Base-by-base conservation (phyloP, 2,113 vertebrate species). In the Apeltes quadracus region DNA sequence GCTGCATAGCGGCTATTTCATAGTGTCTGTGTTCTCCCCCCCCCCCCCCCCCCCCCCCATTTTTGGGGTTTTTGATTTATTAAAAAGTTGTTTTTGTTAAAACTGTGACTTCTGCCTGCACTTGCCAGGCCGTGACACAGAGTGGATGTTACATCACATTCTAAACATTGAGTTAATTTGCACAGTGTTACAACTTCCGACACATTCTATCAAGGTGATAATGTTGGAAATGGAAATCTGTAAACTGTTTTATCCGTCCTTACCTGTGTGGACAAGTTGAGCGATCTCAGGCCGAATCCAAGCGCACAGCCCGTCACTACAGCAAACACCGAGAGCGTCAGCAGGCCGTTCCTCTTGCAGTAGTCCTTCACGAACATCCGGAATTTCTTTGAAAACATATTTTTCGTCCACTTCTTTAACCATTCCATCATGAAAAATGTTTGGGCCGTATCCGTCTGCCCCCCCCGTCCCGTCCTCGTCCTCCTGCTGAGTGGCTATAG, bases 201-300 rank as follows among this genome's bases (percentile, higher is more conserved):
- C 10, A 54, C 29, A n/a, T 25, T 29, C 3, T n/a, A 18, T 22
- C 48, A 25, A 13, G 13, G 23, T 34, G 9, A 44, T 7, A 27
- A 61, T 23, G 6, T 20, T 3, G n/a, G n/a, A 22, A 18, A 23
- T 9, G 1, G 0, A 15, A 54, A 1, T 34, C n/a, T 27, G 5
- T 32, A 3, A 16, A 9, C 32, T 2, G 1, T 59, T 44, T 18
- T 50, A 1, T 57, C 36, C 32, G 16, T 58, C 22, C 88, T 76
- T 85, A 96, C 95, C 95, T 96, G 93, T 38, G 94, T 92, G 0
- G 94, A 93, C 64, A 96, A 89, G 83, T 95, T 92, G 69, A 95
- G 41, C 0, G 89, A 78, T 62, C 95, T 84, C n/a, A 96, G 88
- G 41, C 92, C 29, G 81, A 95, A 95, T 9, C 95, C 95, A 23